Evolutionary conservation across 2,113 vertebrate genomes (phyloP), one percentile per base, ranked within the genome.

Genomic region (Macrotus californicus): DNA sequence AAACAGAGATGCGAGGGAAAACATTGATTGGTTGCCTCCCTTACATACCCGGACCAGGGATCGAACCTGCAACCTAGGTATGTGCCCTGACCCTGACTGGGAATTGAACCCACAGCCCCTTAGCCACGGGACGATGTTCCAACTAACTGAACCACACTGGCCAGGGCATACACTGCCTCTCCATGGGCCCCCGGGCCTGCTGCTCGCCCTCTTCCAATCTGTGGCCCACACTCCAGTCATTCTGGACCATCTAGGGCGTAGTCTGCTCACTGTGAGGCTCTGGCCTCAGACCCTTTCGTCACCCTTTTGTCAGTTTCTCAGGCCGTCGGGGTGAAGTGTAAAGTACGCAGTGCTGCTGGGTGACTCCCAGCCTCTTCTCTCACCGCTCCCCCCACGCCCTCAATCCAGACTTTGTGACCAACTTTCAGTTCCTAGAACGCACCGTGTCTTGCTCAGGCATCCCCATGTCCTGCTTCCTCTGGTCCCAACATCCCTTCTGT

Each of bases 341-440:
- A 56, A 41, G 15, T 10, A 12, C 15, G 2, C 6, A 14, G 16
- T 73, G 79, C 36, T 7, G 5, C 52, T 29, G 26, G 34, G 56
- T 59, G 50, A 64, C n/a, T 50, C 48, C 31, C 54, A 2, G 61
- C 72, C 41, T 79, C 72, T 76, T 81, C 48, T 48, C 24, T 66
- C 7, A 7, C 18, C n/a, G 39, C 8, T 39, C 22, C 83, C 24
- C 6, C 61, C 48, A 75, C 18, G 31, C 14, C 29, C 39, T 91
- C 26, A 5, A 21, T 43, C 70, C 48, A 67, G 48, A 88, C 36
- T 66, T 31, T 2, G 29, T 29, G 59, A 66, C 26, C 70, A 70
- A 48, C 4, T 56, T 93, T 92, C 87, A 82, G 92, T 90, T 97
- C 94, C 94, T 96, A 81, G 88, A 93, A 73, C 72, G 77, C 89